Percentiles rank a stretch among this genome's conserved stretches.
Conservation (phyloP, 2,113 vertebrate genomes). For the Equus quagga region DNA sequence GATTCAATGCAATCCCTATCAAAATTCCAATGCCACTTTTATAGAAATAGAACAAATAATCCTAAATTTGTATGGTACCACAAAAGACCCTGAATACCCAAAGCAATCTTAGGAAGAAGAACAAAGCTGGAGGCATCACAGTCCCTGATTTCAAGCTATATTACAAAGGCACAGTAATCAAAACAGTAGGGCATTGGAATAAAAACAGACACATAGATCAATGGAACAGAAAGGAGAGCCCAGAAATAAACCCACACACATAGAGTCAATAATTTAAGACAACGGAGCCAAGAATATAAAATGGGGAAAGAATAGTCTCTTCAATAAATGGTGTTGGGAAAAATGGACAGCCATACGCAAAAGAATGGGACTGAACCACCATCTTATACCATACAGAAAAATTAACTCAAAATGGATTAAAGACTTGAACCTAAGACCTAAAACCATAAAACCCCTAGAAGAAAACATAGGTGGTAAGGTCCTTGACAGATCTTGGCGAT, state of each 20-base stretch:
- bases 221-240: background rate
- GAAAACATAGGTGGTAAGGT: background rate
- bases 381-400: background rate
- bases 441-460: background rate
- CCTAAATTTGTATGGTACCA: background rate
- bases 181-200: background rate
- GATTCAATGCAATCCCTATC: background rate
- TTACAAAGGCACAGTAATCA: background rate
- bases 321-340: background rate
- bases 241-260: background rate
- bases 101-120: background rate
- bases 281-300: background rate
- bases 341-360: background rate
- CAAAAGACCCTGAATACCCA: background rate
- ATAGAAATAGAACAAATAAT: background rate
- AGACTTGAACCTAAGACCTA: background rate
- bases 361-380: background rate
- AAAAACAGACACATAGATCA: background rate
- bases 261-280: background rate
- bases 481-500: background rate
- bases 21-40: background rate
- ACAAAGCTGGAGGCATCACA: background rate
- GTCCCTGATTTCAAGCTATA: background rate
- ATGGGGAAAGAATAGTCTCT: background rate
- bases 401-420: background rate